Evolutionary conservation across 2,113 vertebrate species (phyloP), one percentile per base, ranked within the genome.

Genomic region (Pardalotus punctatus): DNA sequence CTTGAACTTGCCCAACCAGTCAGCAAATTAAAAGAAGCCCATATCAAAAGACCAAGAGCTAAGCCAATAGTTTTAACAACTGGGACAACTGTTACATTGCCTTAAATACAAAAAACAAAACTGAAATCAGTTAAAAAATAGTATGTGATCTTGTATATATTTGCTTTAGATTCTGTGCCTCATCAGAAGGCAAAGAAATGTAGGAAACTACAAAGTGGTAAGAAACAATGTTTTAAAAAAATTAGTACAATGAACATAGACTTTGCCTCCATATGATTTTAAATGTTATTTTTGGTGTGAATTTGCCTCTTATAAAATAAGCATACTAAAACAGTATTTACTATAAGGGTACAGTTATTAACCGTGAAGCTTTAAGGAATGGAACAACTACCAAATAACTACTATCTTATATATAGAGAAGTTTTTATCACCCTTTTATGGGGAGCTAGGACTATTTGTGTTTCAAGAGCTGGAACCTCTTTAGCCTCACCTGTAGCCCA

Each of bases 1-100:
- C 99, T 98, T 96, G 99, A 99, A 97, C 98, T 99, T 70, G 98
- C 98, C 99, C 99, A 99, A 64, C 98, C 99, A 79, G 98, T 99
- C 85, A 99, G 69, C 82, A 99, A 89, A 92, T 98, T 98, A 61
- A 98, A 98, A 76, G 98, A 98, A 82, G 98, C 99, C 98, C 98
- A 99, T 86, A 99, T 98, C 89, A 99, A 97, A 91, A 98, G 97
- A 45, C 99, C 99, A 91, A 99, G 98, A 60, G 98, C 98, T 53
- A 99, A 98, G 42, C 99, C 99, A 86, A 99, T 98, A 12, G 98
- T 98, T 98, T 99, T 99, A 81, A 99, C 91, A 84, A 99, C 98
- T 10, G 98, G 98, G 45, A 99, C 98, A 14, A 98, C 98, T 28
- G 98, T 96, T 81, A 99, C 53, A 64, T 99, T 99, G 50, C 99